Evolutionary conservation across 2,113 vertebrate genomes (phyloP).

Genomic region (Cyphotilapia sp.): DNA sequence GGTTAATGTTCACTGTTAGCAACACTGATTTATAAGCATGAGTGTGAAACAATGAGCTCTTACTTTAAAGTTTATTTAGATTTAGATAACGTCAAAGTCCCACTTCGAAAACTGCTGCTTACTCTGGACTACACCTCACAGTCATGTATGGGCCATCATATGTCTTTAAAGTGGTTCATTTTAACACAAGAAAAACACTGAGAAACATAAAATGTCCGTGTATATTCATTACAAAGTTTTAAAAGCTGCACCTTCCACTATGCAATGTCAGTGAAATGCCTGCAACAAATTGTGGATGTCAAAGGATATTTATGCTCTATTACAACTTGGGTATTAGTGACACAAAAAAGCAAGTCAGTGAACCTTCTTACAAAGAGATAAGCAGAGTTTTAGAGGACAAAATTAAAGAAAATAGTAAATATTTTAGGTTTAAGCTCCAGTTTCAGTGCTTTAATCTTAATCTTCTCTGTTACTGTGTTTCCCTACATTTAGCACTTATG

Average conservation of each 20-base stretch:
- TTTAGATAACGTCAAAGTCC: not conserved
- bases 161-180: not conserved
- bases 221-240: conserved; percentile 2
- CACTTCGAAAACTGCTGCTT: not conserved
- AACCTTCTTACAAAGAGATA: accelerated
- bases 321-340: not conserved
- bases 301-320: not conserved
- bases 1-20: not conserved
- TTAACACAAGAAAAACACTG: not conserved
- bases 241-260: conserved; percentile 46
- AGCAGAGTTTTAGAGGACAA: not conserved
- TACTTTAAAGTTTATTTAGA: conserved; percentile 12
- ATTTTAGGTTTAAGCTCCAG: not conserved
- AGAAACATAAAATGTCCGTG: not conserved
- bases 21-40: conserved; percentile 26
- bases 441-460: not conserved
- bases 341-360: not conserved
- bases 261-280: conserved; percentile 3
- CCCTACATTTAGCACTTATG: not conserved
- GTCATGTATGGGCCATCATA: not conserved
- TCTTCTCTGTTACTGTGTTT: not conserved
- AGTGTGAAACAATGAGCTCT: conserved; percentile 30
- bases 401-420: not conserved
- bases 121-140: not conserved
- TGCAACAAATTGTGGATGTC: not conserved